Base-by-base conservation (phyloP, 2,113 vertebrate genomes). In the Nipponia nippon region DNA sequence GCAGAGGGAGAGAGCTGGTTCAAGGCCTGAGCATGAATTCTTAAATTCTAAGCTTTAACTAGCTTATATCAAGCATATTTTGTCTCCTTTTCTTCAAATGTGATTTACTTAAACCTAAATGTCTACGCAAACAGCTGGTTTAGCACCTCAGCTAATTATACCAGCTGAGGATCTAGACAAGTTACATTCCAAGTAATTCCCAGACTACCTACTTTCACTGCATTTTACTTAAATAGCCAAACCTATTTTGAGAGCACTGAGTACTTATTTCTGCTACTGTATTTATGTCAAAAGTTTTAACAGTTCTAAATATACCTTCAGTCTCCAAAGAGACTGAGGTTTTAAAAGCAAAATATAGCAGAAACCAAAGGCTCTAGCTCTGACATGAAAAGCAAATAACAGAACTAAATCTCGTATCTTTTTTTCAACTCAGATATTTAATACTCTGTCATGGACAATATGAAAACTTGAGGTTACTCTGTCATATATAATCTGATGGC, bases 211-310 rank as follows among this genome's bases (percentile, higher is more conserved):
- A 23, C 21, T 89, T 91, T 81, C 83, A 62, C 55, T 84, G 61
- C 36, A 66, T 25, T 66, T 94, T 83, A 53, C 72, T 89, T 91
- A 87, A 89, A 87, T 62, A 94, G 27, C 49, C 44, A 61, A 91
- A 78, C 36, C 27, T 92, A 70, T 95, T 93, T 85, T 86, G 58
- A 80, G 79, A 90, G 36, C 22, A 61, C 16, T 21, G 14, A 59
- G 18, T 56, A 18, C 44, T 88, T 89, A 80, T 92, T 95, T 96
- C 63, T 4, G 27, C 30, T 77, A 44, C 62, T 56, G 29, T 56
- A 63, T 67, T 93, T 75, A 52, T 83, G 59, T 93, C 27, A 83
- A 80, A 90, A 83, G 21, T 80, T 92, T 95, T 83, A 89, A 80
- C n/a, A 83, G 34, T 73, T 89, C 49, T 87, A 90, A 92, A 86